Evolutionary conservation across 2,113 vertebrate genomes (phyloP).

Genomic region (Lucifuga dentata): DNA sequence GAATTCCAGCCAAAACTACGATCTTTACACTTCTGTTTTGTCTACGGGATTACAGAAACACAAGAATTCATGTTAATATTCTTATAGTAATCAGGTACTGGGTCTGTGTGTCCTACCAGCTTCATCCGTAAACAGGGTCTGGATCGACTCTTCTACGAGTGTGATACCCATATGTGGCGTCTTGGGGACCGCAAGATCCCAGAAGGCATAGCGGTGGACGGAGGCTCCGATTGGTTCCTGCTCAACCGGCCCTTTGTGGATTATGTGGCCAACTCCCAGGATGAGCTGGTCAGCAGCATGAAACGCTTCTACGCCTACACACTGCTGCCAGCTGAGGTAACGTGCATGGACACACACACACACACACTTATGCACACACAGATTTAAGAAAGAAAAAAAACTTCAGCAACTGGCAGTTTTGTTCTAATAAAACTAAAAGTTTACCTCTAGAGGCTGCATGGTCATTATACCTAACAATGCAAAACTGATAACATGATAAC

Average conservation of each 20-base stretch:
- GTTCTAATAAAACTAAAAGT: too few relatives aligned
- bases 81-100: too few relatives aligned
- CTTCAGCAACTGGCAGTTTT: too few relatives aligned
- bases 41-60: too few relatives aligned
- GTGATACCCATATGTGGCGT: slow-evolving; percentile 98
- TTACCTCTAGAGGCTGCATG: too few relatives aligned
- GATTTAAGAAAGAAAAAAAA: neutral
- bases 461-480: too few relatives aligned
- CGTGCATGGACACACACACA: slow-evolving; percentile 17
- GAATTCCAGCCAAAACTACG: too few relatives aligned
- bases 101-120: slow-evolving; percentile 68
- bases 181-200: slow-evolving; percentile 96
- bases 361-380: neutral
- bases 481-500: too few relatives aligned
- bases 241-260: slow-evolving; percentile 95
- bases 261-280: slow-evolving; percentile 91
- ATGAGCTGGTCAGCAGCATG: slow-evolving; percentile 93
- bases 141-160: slow-evolving; percentile 96
- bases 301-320: slow-evolving; percentile 96
- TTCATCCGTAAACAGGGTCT: slow-evolving; percentile 98
- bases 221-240: slow-evolving; percentile 98
- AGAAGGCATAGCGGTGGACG: slow-evolving; percentile 93
- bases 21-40: too few relatives aligned
- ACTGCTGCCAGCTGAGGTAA: slow-evolving; percentile 94
- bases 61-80: too few relatives aligned